Base-by-base conservation (phyloP, 2,797 vertebrate genomes). In the Anabas testudineus region DNA sequence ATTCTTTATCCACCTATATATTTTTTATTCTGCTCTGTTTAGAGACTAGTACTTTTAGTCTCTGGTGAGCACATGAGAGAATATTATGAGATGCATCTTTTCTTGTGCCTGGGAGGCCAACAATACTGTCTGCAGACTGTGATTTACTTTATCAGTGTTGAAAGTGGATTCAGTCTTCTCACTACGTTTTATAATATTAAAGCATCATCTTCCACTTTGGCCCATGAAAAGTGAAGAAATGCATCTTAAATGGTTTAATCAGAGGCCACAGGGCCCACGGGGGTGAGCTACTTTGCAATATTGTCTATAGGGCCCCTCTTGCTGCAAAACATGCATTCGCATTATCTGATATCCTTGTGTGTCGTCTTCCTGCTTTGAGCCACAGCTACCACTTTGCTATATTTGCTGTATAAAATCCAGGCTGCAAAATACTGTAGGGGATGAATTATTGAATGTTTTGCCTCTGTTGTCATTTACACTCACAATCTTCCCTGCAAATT, bases 391-490 rank as follows among this genome's bases (percentile, higher is more conserved):
- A 52, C 39, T 65, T 75, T 77, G 48, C 65, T 67, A 46, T 80
- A 69, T 65, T 75, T 77, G 48, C 65, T 67, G 46, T 80, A 69
- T 80, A 66, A 78, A 78, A 85, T 69, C 59, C 46, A 51, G 24
- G 34, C 52, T 73, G 64, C 9, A 81, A 82, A 73, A 76, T 65
- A 63, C 53, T 68, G 54, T 34, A 55, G 71, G 24, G 4, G 21
- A 70, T 90, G 42, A 85, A 88, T 87, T 65, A 84, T 87, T 84
- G 36, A 85, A 58, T 5, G 42, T 19, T 36, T 60, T 59, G 37
- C 48, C n/a, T 0, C 39, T 66, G 59, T 63, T 80, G 64, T 81
- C 78, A 68, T 67, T 76, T 76, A 26, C 51, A 48, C 45, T 82
- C 67, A 43, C 43, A 56, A 22, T 68, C 37, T 16, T 46, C 47